Percentiles rank a stretch among this genome's conserved stretches.
phyloP scores from a whole-genome alignment of 2,797 vertebrate species.

The Scarus forsteni region DNA sequence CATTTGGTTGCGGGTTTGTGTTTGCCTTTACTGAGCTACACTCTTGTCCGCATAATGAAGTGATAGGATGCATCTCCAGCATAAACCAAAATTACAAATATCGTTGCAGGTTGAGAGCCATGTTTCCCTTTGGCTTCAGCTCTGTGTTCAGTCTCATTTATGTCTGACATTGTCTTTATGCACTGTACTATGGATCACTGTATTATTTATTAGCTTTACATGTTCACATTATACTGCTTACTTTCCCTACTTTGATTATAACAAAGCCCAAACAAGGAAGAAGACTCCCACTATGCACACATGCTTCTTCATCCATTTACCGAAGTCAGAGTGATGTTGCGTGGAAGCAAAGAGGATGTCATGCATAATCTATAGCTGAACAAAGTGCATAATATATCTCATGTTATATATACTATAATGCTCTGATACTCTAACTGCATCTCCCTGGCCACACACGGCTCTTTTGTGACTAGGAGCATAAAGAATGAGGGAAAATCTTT shows the following conservation, averaged over 20 bases:
- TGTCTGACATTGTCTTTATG: slow-evolving; percentile 45
- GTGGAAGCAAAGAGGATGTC: slow-evolving; percentile 21
- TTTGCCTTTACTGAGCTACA: slow-evolving; percentile 46
- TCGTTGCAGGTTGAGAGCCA: slow-evolving; percentile 55
- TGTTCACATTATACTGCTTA: slow-evolving; percentile 2
- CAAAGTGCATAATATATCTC: neutral
- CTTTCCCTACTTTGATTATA: slow-evolving; percentile 17
- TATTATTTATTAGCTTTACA: slow-evolving; percentile 35
- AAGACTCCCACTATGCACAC: slow-evolving; percentile 5
- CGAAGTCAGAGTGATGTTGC: slow-evolving; percentile 17
- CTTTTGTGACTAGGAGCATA: too few relatives aligned
- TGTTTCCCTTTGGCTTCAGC: slow-evolving; percentile 47
- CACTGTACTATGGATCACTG: slow-evolving; percentile 17
- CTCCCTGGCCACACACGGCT: too few relatives aligned
- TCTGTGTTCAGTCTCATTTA: slow-evolving; percentile 45
- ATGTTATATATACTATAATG: neutral
- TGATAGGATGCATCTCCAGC: slow-evolving; percentile 67
- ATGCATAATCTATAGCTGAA: slow-evolving; percentile 36
- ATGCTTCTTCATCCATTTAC: slow-evolving; percentile 20
- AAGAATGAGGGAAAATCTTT: too few relatives aligned
- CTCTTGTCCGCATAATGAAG: slow-evolving; percentile 71
- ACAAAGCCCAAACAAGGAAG: slow-evolving; percentile 8
- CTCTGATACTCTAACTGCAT: too few relatives aligned
- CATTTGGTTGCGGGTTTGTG: slow-evolving; percentile 52
- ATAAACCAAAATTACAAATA: slow-evolving; percentile 80